Evolutionary conservation across 2,113 vertebrate genomes (phyloP).

Genomic region (Motacilla alba): DNA sequence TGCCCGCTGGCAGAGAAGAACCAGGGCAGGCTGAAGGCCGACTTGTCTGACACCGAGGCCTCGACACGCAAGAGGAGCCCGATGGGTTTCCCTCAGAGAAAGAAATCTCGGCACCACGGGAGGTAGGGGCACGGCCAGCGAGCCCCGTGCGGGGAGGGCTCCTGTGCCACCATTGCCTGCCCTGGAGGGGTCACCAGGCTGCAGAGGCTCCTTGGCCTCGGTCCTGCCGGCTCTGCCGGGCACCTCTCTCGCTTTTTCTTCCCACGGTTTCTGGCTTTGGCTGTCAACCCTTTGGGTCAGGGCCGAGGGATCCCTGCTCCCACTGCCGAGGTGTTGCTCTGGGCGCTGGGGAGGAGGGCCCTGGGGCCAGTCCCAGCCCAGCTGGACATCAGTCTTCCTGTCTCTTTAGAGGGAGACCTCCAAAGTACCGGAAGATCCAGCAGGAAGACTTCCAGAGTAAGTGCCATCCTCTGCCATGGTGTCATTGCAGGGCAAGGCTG

Average conservation of each 20-base stretch:
- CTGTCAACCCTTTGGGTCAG: neutral
- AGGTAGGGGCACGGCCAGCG: constrained; percentile 70
- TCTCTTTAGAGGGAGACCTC: constrained; percentile 88
- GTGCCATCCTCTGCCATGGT: neutral
- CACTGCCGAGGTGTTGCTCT: neutral
- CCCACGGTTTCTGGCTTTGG: neutral
- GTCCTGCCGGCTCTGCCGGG: neutral
- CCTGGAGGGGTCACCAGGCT: neutral
- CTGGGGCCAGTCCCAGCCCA: neutral
- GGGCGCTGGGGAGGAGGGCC: neutral
- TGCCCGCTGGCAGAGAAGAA: constrained; percentile 96
- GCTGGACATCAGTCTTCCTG: constrained; percentile 24
- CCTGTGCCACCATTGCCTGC: neutral
- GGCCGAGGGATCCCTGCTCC: neutral
- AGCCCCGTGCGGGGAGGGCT: neutral
- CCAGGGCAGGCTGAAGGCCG: constrained; percentile 89
- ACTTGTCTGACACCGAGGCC: constrained; percentile 87
- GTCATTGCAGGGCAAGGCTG: neutral
- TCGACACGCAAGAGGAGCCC: constrained; percentile 83
- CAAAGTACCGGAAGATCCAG: constrained; percentile 92
- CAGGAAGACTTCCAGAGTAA: constrained; percentile 92
- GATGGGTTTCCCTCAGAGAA: constrained; percentile 86
- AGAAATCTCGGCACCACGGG: constrained; percentile 92
- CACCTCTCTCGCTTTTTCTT: neutral
- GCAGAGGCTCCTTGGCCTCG: neutral